Evolutionary conservation across 1,140 invertebrate species (phyloP).

Genomic region (Rhyacophila brunnea): DNA sequence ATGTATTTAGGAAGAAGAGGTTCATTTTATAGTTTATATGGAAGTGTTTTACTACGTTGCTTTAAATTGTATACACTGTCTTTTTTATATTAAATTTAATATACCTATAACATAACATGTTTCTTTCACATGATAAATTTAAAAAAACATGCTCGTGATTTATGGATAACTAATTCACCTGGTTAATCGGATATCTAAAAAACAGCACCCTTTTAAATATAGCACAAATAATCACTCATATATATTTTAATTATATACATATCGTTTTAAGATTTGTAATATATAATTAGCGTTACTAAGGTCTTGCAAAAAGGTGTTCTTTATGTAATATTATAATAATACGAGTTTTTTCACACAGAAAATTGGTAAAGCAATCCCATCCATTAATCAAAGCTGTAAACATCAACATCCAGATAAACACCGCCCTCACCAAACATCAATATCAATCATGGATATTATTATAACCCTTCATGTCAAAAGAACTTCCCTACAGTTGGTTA

Average conservation of each 20-base stretch:
- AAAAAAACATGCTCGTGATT: background rate
- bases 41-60: too few relatives aligned
- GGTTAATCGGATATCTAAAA: background rate
- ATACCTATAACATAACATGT: too few relatives aligned
- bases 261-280: background rate
- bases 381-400: conserved; percentile 25
- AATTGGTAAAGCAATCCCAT: conserved; percentile 14
- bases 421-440: conserved; percentile 19
- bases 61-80: too few relatives aligned
- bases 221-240: background rate
- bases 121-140: too few relatives aligned
- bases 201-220: background rate
- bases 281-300: background rate
- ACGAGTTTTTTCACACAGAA: conserved; percentile 19
- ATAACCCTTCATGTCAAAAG: conserved; percentile 15
- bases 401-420: conserved; percentile 20
- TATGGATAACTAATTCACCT: background rate
- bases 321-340: too few relatives aligned
- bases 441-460: conserved; percentile 19
- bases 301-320: conserved; percentile 7
- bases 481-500: too few relatives aligned
- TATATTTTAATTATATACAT: background rate
- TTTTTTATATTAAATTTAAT: too few relatives aligned
- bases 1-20: too few relatives aligned
- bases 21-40: too few relatives aligned